These are phyloP conservation scores for Scartelaos histophorus DNA, from an alignment of 2,113 vertebrate species.

Conservation along the genomic window DNA sequence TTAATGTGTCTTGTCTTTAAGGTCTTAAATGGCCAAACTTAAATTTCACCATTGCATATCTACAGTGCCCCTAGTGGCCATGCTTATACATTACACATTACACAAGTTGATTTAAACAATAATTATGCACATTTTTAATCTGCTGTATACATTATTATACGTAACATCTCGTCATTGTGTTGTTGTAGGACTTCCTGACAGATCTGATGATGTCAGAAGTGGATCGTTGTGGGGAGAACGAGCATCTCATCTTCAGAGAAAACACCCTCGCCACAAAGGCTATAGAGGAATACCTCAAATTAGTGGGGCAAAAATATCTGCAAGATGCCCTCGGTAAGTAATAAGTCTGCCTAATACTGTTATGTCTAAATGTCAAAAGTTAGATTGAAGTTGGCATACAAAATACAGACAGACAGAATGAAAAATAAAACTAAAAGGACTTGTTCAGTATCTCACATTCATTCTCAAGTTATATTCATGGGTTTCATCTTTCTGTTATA, in stretches of 20 bases:
- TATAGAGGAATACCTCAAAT: slow-evolving; percentile 98
- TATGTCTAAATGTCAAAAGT: too few relatives aligned
- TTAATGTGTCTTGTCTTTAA: not conserved
- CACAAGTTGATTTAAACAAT: not conserved
- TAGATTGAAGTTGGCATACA: not conserved
- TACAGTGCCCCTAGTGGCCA: not conserved
- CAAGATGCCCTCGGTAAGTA: slow-evolving; percentile 94
- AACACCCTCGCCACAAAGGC: slow-evolving; percentile 98
- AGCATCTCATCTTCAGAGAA: slow-evolving; percentile 98
- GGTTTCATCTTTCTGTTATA: too few relatives aligned
- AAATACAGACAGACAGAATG: not conserved
- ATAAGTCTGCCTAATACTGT: not conserved
- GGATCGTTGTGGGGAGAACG: slow-evolving; percentile 97
- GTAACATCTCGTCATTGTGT: not conserved
- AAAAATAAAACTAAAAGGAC: not conserved
- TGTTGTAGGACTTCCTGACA: slow-evolving; percentile 92
- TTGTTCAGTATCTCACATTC: not conserved
- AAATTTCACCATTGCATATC: too few relatives aligned
- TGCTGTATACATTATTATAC: not conserved
- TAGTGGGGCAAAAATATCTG: slow-evolving; percentile 98
- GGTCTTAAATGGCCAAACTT: too few relatives aligned
- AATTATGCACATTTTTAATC: not conserved
- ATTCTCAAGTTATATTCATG: not conserved
- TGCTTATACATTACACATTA: too few relatives aligned
- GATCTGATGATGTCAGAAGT: slow-evolving; percentile 99